Evolutionary conservation across 2,888 invertebrate genomes (phyloP), one percentile per base, ranked within the genome.

Genomic region (Conistra vaccinii): DNA sequence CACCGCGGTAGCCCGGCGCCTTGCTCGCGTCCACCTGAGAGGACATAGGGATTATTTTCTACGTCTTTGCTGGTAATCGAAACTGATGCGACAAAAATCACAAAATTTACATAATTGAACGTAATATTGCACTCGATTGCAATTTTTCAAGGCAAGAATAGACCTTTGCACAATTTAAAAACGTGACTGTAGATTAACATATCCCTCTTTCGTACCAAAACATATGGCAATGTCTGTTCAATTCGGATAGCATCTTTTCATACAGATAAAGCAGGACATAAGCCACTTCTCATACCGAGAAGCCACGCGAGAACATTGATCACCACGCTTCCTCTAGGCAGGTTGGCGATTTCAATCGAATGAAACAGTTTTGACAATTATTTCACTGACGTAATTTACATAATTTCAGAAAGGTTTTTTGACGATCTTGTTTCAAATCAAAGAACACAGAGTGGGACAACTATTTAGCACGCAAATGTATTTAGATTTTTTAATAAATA

Each of bases 1-100:
- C 97, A 70, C 98, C 98, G 89, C 99, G 97, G 93, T 99, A 99
- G 1, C 99, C 99, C 0, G 99, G 99, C 77, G 99, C 99, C 94
- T 99, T 99, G 63, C 98, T 98, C 7, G 98, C 98, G 95, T 99
- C 99, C 80, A 98, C 98, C 96, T 98, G 95, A 35, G 39, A 20
- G 17, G 26, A 32, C 7, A 57, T 0, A 3, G 0, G 9, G 3
- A 0, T 17, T 62, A n/a, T 10, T n/a, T 3, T 26, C 17, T 17
- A 1, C n/a, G 2, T 9, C 4, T 17, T n/a, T 3, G n/a, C 35
- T n/a, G 35, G 1, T n/a, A 1, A 14, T 14, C 60, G n/a, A 14
- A n/a, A 42, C 4, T 39, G 35, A n/a, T n/a, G 17, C 2, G 9
- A 39, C 39, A 39, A 61, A 14, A 35, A 61, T 17, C 17, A 61